Percentiles rank a stretch among this genome's conserved stretches.
phyloP scores from a whole-genome alignment of 2,888 invertebrate species.

The Allophyes oxyacanthae region DNA sequence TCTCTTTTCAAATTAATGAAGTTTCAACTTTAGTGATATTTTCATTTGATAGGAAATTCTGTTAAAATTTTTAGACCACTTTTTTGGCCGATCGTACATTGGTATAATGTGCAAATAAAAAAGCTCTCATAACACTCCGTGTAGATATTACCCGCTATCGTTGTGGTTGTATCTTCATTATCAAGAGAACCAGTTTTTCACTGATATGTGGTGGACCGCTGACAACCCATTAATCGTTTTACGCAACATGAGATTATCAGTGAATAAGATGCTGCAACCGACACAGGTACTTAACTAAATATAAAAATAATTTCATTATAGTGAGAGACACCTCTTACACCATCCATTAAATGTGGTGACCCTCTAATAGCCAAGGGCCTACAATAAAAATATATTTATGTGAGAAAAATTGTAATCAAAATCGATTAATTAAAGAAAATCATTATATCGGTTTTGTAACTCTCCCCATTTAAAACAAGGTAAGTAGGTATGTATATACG shows the following conservation, averaged over 20 bases:
- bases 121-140: no score
- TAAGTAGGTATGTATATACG: conserved; percentile 1
- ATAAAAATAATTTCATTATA: no score
- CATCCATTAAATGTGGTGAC: background rate
- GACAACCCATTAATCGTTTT: conserved; percentile 1
- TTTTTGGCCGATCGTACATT: no score
- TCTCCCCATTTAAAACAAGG: background rate
- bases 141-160: no score
- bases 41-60: no score
- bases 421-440: conserved; percentile 9
- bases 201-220: background rate
- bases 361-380: conserved; percentile 5
- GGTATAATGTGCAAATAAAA: no score
- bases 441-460: conserved; percentile 14
- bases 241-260: no score
- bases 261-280: conserved; percentile 3
- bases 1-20: no score
- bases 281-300: no score
- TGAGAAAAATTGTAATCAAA: background rate
- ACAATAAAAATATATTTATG: background rate
- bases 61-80: no score
- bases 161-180: background rate
- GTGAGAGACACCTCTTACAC: no score
- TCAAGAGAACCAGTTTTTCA: background rate
- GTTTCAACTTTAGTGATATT: no score